Evolutionary conservation across 1,140 invertebrate genomes (phyloP), one percentile per base, ranked within the genome.

Genomic region (Drosophila sturtevanti): DNA sequence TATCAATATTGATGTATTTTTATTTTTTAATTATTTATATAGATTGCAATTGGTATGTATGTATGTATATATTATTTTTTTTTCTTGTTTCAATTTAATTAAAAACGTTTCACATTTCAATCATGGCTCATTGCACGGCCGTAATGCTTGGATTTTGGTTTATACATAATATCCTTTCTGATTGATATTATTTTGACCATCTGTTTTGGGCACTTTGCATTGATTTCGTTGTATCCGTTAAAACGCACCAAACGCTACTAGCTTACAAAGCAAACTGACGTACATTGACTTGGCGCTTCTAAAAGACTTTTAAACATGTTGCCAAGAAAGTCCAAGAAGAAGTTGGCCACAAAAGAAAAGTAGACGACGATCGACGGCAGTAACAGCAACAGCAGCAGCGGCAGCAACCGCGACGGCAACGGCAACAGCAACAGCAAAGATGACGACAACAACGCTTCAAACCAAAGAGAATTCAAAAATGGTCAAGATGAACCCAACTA

Each of bases 291-390:
- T 81, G 71, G 75, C 79, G 78, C 75, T 79, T 76, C 75, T 85
- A 89, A 90, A 90, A 89, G 82, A 89, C 80, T 89, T 90, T 90
- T 90, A 90, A 90, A 68, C 89, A 87, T 84, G 76, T 80, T 87
- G 79, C 68, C 82, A 86, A 87, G 82, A 87, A 87, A 87, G 82
- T 87, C 84, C 79, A 82, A 87, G 79, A 86, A 87, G 82, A 86
- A 87, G 82, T 86, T 74, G 68, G 63, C 78, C 76, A 68, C 67
- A 63, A 89, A 86, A 82, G 84, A 87, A 87, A 87, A 82, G 82
- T 82, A 82, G 72, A 56, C 61, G 63, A 64, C 41, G 41, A n/a
- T 18, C 16, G 41, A 21, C 16, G 41, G 10, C 41, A n/a, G n/a
- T n/a, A 14, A 1, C 41, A 16, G 16, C 41, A 9, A 10, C 38